Base-by-base conservation (phyloP, 92 coral and sea anemone genomes). In the Meandrina meandrites region DNA sequence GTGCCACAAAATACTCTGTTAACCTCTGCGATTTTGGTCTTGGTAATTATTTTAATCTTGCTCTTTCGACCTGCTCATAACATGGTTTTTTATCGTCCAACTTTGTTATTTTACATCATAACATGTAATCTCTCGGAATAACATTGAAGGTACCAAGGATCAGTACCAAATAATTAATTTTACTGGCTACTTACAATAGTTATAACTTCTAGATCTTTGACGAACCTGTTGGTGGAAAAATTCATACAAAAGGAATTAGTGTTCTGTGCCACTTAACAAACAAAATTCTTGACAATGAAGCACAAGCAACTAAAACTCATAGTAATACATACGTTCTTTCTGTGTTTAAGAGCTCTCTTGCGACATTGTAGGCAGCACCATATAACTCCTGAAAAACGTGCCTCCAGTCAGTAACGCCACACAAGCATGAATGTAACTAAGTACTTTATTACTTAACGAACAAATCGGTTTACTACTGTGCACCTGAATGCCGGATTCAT, bases 161-260 rank as follows among this genome's bases (percentile, higher is more conserved):
- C n/a, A n/a, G n/a, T n/a, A n/a, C n/a, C 1, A 71, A 31, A 71
- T 71, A 36, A 71, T 4, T 57, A 13, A 7, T 60, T 60, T 30
- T 60, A 24, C 14, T 37, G 12, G 78, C 78, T 78, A 96, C 99
- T 97, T 92, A 97, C 99, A 74, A 97, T 93, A 19, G 99, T 97
- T 75, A 97, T 84, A 28, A 97, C 99, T 86, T 97, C 99, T 83
- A 97, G 86, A 72, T 97, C 99, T 77, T 97, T 97, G 24, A 96
- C 96, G 76, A 93, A 96, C 34, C 98, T 96, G 86, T 58, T 31
- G 32, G 53, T 40, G 28, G 74, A 64, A 18, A n/a, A 87, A 56
- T 16, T 21, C 76, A 72, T 22, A 60, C 30, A 12, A 60, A 36
- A 36, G 19, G 48, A 24, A 24, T 81, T 27, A 37, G 77, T 68